Conservation (phyloP, 2,888 invertebrate genomes). For the Phortica magna region DNA sequence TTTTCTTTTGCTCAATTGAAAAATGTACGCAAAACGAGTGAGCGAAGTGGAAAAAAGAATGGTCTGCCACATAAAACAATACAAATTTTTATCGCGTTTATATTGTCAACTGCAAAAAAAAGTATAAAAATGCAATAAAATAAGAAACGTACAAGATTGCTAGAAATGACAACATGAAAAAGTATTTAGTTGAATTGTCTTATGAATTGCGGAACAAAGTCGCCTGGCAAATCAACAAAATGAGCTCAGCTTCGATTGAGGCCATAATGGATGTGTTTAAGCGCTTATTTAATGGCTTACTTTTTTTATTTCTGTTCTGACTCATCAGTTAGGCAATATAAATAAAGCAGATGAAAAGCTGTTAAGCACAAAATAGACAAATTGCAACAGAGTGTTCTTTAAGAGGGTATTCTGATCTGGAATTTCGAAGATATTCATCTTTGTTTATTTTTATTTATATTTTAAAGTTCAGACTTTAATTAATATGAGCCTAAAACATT, state of each 20-base stretch:
- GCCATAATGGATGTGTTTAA: not conserved
- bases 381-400: too few relatives aligned
- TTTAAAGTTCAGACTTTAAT: too few relatives aligned
- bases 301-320: too few relatives aligned
- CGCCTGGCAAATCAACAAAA: not conserved
- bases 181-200: slow-evolving; percentile 3
- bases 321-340: too few relatives aligned
- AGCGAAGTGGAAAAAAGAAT: not conserved
- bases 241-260: not conserved
- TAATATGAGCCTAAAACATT: too few relatives aligned
- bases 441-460: too few relatives aligned
- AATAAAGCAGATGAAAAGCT: too few relatives aligned
- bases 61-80: slow-evolving; percentile 25
- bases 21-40: slow-evolving; percentile 1
- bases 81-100: slow-evolving; percentile 48
- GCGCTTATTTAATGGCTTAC: too few relatives aligned
- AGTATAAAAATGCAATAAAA: not conserved
- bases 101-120: slow-evolving; percentile 46
- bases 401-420: too few relatives aligned
- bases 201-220: not conserved
- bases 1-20: not conserved
- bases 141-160: not conserved
- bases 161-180: slow-evolving; percentile 21
- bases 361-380: too few relatives aligned
- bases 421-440: too few relatives aligned